Base-by-base conservation (phyloP, 2,888 invertebrate species). In the Zootermopsis nevadensis region DNA sequence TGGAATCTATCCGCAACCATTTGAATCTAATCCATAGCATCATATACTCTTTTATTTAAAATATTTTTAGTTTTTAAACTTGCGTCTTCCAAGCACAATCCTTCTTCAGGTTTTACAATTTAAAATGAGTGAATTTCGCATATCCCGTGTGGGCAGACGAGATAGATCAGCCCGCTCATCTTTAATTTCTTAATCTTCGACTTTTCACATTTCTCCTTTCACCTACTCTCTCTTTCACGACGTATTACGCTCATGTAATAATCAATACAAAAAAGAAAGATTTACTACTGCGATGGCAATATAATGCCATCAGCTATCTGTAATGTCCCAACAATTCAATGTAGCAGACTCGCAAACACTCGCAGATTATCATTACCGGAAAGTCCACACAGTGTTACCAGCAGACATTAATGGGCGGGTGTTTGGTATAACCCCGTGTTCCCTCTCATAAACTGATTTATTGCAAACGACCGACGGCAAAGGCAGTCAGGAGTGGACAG, bases 381-480 rank as follows among this genome's bases (percentile, higher is more conserved):
- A 79, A 60, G 79, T 79, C 60, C 66, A 60, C 53, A 69, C 33
- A 69, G 31, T 33, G 24, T 15, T 24, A 66, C 27, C n/a, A 31
- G 33, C 69, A 69, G 22, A 69, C 24, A 66, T 69, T 38, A 74
- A 38, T 74, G 38, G 74, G 19, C 7, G 60, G 22, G 60, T 1
- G 48, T 48, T 60, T n/a, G 60, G n/a, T 12, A 12, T 60, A 60
- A n/a, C 38, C 74, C 74, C 69, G 19, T 33, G 7, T 33, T 31
- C 55, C 33, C 60, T 55, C 80, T 80, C 66, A 81, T 81, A 82
- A 55, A 74, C 82, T 84, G 84, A 84, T 84, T 84, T 84, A 84
- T 84, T 74, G 80, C 79, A 69, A 66, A 76, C 76, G 77, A 80
- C 33, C 38, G 67, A 53, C 81, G 38, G 38, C 38, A 35, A n/a